A percentile compares a stretch with the other conserved stretches of the same genome.
These are phyloP conservation scores for Mesembrinibis cayennensis DNA, from an alignment of 2,113 vertebrate genomes.

Conservation along the genomic window DNA sequence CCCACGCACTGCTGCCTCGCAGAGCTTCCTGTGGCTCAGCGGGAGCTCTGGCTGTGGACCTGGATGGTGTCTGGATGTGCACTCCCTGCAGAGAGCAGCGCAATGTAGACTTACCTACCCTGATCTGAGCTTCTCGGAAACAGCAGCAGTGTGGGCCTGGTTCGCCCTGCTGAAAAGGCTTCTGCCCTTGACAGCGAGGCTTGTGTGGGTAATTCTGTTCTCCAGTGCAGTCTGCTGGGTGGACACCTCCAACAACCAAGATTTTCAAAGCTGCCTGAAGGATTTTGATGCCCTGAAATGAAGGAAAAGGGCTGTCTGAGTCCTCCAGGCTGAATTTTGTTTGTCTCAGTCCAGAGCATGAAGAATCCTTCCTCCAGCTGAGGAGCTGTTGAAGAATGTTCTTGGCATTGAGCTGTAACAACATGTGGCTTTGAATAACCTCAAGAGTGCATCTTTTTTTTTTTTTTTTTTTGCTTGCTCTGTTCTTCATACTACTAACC, in stretches of 20 bases:
- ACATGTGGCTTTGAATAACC: conserved; percentile 63
- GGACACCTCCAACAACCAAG: background rate
- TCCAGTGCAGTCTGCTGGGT: background rate
- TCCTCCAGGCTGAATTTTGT: conserved; percentile 33
- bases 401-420: conserved; percentile 25
- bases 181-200: background rate
- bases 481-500: conserved; percentile 80
- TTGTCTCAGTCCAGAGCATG: conserved; percentile 13
- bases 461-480: conserved; percentile 69
- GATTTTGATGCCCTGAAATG: background rate
- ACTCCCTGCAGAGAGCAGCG: background rate
- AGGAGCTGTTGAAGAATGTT: conserved; percentile 36
- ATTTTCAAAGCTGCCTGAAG: conserved; percentile 15
- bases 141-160: background rate
- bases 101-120: accelerated
- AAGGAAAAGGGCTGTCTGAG: background rate
- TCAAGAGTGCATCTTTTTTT: conserved; percentile 32
- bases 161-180: background rate
- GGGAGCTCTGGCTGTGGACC: background rate
- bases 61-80: background rate
- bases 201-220: background rate
- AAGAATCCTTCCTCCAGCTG: conserved; percentile 36
- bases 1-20: accelerated
- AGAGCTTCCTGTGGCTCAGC: background rate
- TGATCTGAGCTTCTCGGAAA: background rate